These are phyloP conservation scores for Anolis apletophallus DNA, from an alignment of 2,797 vertebrate species.

Conservation along the genomic window DNA sequence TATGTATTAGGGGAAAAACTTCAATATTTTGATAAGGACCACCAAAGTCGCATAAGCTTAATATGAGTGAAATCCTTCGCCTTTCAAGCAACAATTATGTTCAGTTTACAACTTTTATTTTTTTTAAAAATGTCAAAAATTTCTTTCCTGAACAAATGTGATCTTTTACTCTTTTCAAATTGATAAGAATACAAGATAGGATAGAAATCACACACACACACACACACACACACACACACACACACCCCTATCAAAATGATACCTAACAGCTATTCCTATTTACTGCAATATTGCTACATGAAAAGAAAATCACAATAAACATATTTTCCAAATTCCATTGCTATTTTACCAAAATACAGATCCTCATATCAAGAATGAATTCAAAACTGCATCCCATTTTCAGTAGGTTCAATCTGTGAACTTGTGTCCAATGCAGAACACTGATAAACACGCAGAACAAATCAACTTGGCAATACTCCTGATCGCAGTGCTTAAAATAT, in stretches of 20 bases:
- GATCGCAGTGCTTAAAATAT: slow-evolving; percentile 7
- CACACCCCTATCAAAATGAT: background rate
- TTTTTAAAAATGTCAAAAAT: background rate
- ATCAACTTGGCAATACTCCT: slow-evolving; percentile 7
- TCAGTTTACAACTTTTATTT: background rate
- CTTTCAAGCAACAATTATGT: slow-evolving; percentile 33
- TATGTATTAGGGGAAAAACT: background rate
- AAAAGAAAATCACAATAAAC: background rate
- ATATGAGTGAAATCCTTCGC: slow-evolving; percentile 4
- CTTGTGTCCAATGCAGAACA: no score
- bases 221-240: background rate
- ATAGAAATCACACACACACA: background rate
- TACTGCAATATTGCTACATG: background rate
- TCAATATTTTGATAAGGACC: slow-evolving; percentile 26
- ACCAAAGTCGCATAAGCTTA: background rate
- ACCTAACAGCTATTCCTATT: background rate
- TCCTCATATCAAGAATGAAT: slow-evolving; percentile 60
- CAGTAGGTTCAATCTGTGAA: slow-evolving; percentile 38
- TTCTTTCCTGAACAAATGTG: background rate
- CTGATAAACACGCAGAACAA: slow-evolving; percentile 39
- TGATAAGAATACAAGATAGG: background rate
- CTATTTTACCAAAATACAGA: slow-evolving; percentile 67
- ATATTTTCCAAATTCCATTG: slow-evolving; percentile 58
- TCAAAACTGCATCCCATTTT: slow-evolving; percentile 61
- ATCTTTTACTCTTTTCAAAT: background rate